Conservation (phyloP, 2,797 vertebrate species). For the Sebastes goodei region DNA sequence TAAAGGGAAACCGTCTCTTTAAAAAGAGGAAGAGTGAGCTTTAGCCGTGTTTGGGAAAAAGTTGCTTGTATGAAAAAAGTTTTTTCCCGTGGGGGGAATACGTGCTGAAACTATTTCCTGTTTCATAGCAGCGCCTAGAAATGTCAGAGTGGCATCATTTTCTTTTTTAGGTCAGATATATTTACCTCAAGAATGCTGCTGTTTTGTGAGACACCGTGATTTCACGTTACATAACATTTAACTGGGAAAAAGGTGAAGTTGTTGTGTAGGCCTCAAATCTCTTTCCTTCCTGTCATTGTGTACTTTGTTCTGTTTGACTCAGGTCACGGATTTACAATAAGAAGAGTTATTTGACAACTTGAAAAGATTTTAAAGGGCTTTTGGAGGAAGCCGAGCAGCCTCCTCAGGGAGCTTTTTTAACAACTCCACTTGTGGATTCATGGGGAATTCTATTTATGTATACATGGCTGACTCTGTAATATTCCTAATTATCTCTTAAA, state of each 20-base stretch:
- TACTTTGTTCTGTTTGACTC: constrained; percentile 44
- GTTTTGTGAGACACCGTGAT: constrained; percentile 29
- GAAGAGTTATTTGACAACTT: constrained; percentile 36
- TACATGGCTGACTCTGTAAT: constrained; percentile 70
- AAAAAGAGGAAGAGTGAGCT: constrained; percentile 67
- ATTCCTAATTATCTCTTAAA: constrained; percentile 74
- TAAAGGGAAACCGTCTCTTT: constrained; percentile 85
- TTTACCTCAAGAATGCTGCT: constrained; percentile 21
- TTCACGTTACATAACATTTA: constrained; percentile 54
- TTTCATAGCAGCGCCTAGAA: constrained; percentile 62
- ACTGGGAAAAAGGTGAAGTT: constrained; percentile 41
- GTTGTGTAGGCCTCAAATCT: constrained; percentile 38
- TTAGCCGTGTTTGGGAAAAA: constrained; percentile 66
- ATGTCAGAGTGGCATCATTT: constrained; percentile 42
- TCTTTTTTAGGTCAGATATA: constrained; percentile 44
- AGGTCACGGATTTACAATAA: constrained; percentile 9
- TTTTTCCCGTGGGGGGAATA: constrained; percentile 63
- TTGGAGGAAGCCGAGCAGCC: constrained; percentile 12
- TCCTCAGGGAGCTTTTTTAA: constrained; percentile 40
- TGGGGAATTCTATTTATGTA: constrained; percentile 58
- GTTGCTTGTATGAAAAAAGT: constrained; percentile 63
- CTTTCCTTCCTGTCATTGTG: constrained; percentile 38
- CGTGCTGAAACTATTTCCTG: constrained; percentile 77
- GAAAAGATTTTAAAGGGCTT: constrained; percentile 29
- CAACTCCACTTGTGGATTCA: constrained; percentile 58